Evolutionary conservation across 2,888 invertebrate species (phyloP).

Genomic region (Pilophorus perplexus): DNA sequence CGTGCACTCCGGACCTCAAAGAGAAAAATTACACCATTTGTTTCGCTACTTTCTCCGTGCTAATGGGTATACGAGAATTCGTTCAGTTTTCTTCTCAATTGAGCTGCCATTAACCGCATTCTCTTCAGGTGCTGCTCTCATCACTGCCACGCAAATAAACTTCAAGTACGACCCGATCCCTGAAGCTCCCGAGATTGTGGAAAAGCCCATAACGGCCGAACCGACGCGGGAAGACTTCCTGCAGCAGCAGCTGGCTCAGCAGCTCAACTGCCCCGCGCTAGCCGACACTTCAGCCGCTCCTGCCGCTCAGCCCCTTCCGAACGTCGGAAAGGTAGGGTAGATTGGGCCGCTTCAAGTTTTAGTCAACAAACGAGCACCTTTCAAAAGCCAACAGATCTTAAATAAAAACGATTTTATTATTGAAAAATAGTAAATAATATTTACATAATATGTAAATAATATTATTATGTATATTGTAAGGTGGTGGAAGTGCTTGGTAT

Average conservation of each 20-base stretch:
- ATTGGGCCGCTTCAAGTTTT: no score
- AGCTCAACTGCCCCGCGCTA: constrained; percentile 75
- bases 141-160: constrained; percentile 83
- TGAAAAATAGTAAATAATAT: no score
- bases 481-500: no score
- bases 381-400: no score
- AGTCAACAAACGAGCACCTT: no score
- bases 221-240: constrained; percentile 69
- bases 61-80: no score
- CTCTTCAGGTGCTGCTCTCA: constrained; percentile 67
- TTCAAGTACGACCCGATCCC: constrained; percentile 56
- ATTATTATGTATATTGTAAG: no score
- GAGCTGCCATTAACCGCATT: not conserved
- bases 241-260: constrained; percentile 79
- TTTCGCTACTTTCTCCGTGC: constrained; percentile 91
- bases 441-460: no score
- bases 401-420: no score
- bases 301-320: constrained; percentile 52
- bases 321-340: constrained; percentile 46
- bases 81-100: not conserved
- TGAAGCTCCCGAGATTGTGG: constrained; percentile 51
- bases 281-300: constrained; percentile 60
- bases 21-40: constrained; percentile 99
- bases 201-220: constrained; percentile 56
- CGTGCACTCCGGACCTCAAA: constrained; percentile 77